Conservation (phyloP, 2,113 vertebrate genomes). For the Sceloporus undulatus region DNA sequence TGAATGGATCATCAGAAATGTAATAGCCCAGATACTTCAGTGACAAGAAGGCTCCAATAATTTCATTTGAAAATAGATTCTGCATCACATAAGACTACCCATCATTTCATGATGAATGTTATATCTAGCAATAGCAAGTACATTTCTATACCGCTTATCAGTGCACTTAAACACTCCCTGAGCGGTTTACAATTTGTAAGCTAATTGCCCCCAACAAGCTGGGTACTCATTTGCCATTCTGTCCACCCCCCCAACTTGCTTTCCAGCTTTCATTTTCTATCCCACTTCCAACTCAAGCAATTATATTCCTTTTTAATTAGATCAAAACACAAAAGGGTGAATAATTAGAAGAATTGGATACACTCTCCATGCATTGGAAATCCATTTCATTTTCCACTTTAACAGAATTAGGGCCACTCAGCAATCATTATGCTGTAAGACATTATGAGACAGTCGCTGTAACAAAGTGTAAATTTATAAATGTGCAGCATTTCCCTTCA, state of each 20-base stretch:
- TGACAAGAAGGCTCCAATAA: background rate
- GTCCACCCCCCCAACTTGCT: background rate
- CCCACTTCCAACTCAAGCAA: background rate
- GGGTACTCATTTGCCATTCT: background rate
- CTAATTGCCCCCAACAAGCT: no score
- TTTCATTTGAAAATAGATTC: background rate
- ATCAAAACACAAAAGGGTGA: background rate
- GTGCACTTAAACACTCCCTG: no score
- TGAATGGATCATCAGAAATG: background rate
- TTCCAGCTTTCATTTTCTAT: background rate
- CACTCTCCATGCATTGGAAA: background rate
- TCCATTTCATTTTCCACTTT: background rate
- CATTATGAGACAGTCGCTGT: background rate
- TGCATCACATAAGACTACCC: background rate
- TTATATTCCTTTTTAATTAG: background rate
- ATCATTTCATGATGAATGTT: background rate
- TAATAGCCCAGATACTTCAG: background rate
- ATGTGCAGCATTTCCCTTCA: accelerated
- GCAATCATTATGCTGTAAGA: background rate
- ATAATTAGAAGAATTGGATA: background rate
- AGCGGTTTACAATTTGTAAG: no score
- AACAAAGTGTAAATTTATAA: background rate
- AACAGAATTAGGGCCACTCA: background rate
- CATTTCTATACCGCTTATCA: no score
- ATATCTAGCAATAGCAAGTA: no score